phyloP scores from a whole-genome alignment of 2,888 invertebrate species.

The Agelastica alni region DNA sequence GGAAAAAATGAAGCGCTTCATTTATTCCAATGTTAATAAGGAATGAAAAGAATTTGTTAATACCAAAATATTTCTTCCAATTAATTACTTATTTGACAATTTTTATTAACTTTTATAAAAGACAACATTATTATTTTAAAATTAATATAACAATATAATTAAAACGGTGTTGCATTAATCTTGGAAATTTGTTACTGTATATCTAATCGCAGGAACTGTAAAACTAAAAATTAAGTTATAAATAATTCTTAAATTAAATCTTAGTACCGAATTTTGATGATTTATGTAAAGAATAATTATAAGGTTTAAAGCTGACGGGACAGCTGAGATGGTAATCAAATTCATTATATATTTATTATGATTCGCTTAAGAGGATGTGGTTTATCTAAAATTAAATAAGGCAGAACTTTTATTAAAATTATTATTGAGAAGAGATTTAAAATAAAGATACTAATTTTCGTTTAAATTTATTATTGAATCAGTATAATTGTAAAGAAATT shows the following conservation, averaged over 20 bases:
- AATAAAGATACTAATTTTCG: background rate
- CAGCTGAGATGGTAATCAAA: background rate
- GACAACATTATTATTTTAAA: too few species aligned
- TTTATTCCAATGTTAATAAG: too few species aligned
- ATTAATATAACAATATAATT: too few species aligned
- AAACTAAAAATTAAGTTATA: conserved; percentile 1
- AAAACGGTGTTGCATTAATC: too few species aligned
- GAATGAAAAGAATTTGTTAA: too few species aligned
- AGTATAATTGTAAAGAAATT: too few species aligned
- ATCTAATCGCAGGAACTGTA: too few species aligned
- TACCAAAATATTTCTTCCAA: too few species aligned
- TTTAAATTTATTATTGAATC: conserved; percentile 6
- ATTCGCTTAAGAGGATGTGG: background rate
- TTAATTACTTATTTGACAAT: too few species aligned
- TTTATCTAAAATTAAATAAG: conserved; percentile 1
- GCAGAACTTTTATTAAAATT: conserved; percentile 3
- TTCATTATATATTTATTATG: background rate
- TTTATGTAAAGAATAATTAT: conserved; percentile 5
- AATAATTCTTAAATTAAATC: background rate
- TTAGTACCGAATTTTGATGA: background rate
- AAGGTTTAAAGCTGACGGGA: background rate
- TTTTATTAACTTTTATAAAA: too few species aligned
- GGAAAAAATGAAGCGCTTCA: too few species aligned
- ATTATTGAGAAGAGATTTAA: background rate
- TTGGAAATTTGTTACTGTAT: too few species aligned